A percentile compares a stretch with the other conserved stretches of the same genome.
Conservation (phyloP, 2,888 invertebrate genomes). For the Oscheius sp. region DNA sequence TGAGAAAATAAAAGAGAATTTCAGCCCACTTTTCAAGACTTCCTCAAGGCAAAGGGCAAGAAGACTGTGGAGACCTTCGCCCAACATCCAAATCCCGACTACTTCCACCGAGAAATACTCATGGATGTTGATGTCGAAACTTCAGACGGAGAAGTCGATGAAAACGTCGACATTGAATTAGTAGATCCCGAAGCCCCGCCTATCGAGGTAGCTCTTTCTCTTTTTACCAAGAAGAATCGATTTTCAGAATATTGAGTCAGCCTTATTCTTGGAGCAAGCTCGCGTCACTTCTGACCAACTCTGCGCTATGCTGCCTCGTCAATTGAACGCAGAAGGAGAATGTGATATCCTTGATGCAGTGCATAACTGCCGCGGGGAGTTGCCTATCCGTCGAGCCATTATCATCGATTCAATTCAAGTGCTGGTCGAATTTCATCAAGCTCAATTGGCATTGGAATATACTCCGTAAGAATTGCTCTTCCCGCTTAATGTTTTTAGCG, state of each 20-base stretch:
- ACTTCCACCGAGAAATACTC: slow-evolving; percentile 19
- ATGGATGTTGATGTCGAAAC: not conserved
- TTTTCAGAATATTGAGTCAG: not conserved
- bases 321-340: not conserved
- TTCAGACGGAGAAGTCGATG: too few relatives aligned
- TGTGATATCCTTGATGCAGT: not conserved
- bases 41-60: not conserved
- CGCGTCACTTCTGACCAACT: not conserved
- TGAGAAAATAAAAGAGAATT: too few relatives aligned
- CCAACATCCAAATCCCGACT: not conserved
- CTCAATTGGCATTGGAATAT: not conserved
- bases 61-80: too few relatives aligned
- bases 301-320: not conserved
- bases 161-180: not conserved
- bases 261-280: slow-evolving; percentile 3
- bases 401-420: slow-evolving; percentile 15
- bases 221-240: not conserved
- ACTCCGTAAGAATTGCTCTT: not conserved
- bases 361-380: not conserved
- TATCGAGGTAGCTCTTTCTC: not conserved
- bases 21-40: slow-evolving; percentile 8
- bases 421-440: slow-evolving; percentile 5
- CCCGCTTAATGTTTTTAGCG: not conserved
- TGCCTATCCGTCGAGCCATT: slow-evolving; percentile 8
- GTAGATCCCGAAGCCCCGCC: not conserved